A percentile compares a stretch with the other conserved stretches of the same genome.
Evolutionary conservation across 2,797 vertebrate species (phyloP).

Genomic region (Streptopelia turtur): DNA sequence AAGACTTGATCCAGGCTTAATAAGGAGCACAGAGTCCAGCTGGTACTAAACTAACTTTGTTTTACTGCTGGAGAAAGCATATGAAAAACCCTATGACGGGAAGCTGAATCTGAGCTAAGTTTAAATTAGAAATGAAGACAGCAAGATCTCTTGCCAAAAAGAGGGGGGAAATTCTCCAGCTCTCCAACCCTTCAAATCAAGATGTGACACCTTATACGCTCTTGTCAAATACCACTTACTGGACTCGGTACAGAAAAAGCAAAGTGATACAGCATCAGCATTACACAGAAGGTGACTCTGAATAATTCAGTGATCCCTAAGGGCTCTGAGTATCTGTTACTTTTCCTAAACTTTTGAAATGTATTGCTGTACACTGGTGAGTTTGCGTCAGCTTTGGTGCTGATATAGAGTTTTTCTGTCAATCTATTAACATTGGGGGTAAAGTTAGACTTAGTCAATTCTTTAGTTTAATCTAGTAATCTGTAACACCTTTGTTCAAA

Average conservation of each 20-base stretch:
- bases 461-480: not conserved
- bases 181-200: not conserved
- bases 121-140: not conserved
- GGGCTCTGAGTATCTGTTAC: not conserved
- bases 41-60: not conserved
- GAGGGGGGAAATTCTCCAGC: not conserved
- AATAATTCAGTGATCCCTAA: constrained; percentile 33
- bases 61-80: not conserved
- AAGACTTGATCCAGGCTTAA: not conserved
- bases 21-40: not conserved
- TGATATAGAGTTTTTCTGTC: not conserved
- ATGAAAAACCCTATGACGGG: not conserved
- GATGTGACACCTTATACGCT: not conserved
- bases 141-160: not conserved
- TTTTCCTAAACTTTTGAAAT: not conserved
- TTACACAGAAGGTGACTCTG: not conserved
- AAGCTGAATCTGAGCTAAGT: not conserved
- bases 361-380: not conserved
- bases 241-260: not conserved
- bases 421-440: not conserved
- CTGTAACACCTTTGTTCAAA: not conserved
- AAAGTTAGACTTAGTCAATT: not conserved
- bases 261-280: constrained; percentile 2
- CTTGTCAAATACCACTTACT: not conserved
- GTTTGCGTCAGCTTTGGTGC: not conserved